Base-by-base conservation (phyloP, 2,797 vertebrate genomes). In the Cuniculus paca region DNA sequence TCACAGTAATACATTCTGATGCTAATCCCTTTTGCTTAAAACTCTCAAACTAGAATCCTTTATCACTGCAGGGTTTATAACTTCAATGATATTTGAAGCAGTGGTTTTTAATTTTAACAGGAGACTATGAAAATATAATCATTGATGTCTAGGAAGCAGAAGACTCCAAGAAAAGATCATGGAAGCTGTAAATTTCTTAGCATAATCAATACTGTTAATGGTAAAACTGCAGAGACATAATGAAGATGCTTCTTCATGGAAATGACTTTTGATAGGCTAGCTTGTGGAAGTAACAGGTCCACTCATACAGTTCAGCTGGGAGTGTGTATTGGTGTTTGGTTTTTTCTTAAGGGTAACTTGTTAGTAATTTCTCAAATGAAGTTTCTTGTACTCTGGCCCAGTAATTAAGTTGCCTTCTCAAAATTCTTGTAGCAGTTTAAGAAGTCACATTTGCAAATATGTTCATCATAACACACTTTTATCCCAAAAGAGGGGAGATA, bases 121-220 rank as follows among this genome's bases (percentile, higher is more conserved):
- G 45, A 93, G 50, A 8, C 36, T 85, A 54, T 1, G 4, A 90
- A 95, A 97, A 92, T 86, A 85, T 45, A 92, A 48, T 75, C 74
- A 90, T 77, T 95, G 79, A 90, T 83, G 79, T 90, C 60, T 72
- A 81, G 52, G 42, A 94, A 96, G 31, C 20, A 52, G 63, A 83
- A 82, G 6, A 28, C 60, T 93, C 36, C 52, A 34, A 95, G 20
- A 17, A 94, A 81, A 93, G 28, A 81, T 90, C 56, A 68, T 6
- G 74, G 48, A 93, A 88, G 36, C 22, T 63, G 95, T 19, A 19
- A 85, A 81, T 91, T 92, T 92, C 79, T 92, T 63, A 85, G 61
- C 79, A 86, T 20, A 94, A 82, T 68, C 85, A 86, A 93, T 63
- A 50, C 87, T 56, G 78, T 56, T 74, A 93, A 84, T 60, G 77